These are phyloP conservation scores for Eulithis testata DNA, from an alignment of 2,888 invertebrate genomes.

Conservation along the genomic window DNA sequence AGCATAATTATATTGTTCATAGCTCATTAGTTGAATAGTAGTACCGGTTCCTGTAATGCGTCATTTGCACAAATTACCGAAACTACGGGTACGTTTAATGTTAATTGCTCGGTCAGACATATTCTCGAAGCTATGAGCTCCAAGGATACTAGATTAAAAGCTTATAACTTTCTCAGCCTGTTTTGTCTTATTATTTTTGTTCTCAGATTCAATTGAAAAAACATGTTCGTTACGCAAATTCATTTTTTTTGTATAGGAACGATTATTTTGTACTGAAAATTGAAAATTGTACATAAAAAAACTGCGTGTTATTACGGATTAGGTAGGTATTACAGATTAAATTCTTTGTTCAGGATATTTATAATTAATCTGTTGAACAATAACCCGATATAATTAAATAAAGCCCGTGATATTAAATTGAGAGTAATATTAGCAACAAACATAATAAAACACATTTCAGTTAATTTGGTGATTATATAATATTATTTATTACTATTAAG, in stretches of 20 bases:
- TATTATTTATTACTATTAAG: no score
- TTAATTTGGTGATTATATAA: background rate
- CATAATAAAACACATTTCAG: background rate
- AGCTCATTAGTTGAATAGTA: slow-evolving; percentile 68
- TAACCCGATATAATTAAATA: slow-evolving; percentile 9
- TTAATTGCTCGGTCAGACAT: slow-evolving; percentile 67
- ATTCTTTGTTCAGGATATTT: background rate
- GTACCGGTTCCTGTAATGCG: slow-evolving; percentile 58
- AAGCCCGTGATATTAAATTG: slow-evolving; percentile 10
- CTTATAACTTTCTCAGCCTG: no score
- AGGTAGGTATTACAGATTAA: background rate
- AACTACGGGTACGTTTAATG: slow-evolving; percentile 70
- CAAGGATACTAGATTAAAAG: background rate
- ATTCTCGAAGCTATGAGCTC: background rate
- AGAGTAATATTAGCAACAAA: slow-evolving; percentile 10
- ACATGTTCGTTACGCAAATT: no score
- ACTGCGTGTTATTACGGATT: no score
- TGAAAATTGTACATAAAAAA: no score
- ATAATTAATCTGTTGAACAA: background rate
- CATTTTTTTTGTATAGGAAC: no score
- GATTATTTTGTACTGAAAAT: no score
- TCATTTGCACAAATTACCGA: slow-evolving; percentile 72
- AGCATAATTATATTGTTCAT: slow-evolving; percentile 58
- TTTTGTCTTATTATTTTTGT: no score
- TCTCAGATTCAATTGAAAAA: no score